Evolutionary conservation across 2,888 invertebrate species (phyloP), one percentile per base, ranked within the genome.

Genomic region (Brenthis daphne): DNA sequence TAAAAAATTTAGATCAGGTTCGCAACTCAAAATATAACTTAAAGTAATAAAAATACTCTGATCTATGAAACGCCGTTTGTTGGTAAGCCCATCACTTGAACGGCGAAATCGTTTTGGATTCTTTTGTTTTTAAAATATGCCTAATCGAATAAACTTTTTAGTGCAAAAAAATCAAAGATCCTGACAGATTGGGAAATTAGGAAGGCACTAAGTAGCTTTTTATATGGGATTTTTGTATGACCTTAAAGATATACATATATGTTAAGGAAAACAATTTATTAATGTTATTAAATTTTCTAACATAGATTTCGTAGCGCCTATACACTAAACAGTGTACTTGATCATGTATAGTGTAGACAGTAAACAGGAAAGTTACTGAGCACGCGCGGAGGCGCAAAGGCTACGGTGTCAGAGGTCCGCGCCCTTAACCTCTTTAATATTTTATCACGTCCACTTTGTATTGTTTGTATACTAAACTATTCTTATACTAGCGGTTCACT

Each of bases 351-450:
- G 37, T 65, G 64, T 33, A 47, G 57, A 37, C 53, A 57, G 83
- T 85, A 85, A 85, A 87, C 85, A 88, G 89, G 89, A 90, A 90
- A 89, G 87, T 88, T 89, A 85, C 88, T 74, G 79, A 79, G 84
- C 86, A 85, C 85, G 77, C 78, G 88, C 81, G 81, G 76, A 76
- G 73, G 73, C 74, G 88, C 82, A 81, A 76, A 76, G 73, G 73
- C 74, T 73, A 69, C 75, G 70, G 77, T 76, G 86, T 83, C 85
- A 84, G 77, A 84, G 85, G 85, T 83, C 76, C 76, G 70, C 73
- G 78, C 84, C 88, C 90, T 87, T 89, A 81, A 89, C 88, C 90
- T 82, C 84, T 77, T 82, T 85, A 81, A 81, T 82, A 82, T 82
- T 85, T 29, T 85, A 86, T 85, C 82, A 79, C 67, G 71, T 67